A percentile compares a stretch with the other conserved stretches of the same genome.
Conservation (phyloP, 2,888 invertebrate genomes). For the Carterocephalus palaemon region DNA sequence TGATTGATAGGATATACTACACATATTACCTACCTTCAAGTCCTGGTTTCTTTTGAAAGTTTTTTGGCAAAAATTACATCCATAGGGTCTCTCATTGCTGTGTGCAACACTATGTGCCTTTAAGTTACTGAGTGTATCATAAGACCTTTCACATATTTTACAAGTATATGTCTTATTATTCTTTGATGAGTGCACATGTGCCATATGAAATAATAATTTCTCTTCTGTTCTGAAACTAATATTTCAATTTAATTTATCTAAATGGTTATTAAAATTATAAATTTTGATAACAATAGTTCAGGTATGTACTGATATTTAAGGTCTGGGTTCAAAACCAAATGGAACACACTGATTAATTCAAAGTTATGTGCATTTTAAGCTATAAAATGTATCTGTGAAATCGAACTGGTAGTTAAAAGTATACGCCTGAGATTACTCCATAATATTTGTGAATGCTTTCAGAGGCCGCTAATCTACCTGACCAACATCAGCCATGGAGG, state of each 20-base stretch:
- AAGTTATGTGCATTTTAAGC: too few species aligned
- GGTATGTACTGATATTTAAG: too few species aligned
- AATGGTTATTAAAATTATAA: too few species aligned
- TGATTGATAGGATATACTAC: background rate
- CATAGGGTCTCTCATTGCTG: slow-evolving; percentile 83
- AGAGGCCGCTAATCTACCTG: too few species aligned
- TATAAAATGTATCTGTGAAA: too few species aligned
- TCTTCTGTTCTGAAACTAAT: slow-evolving; percentile 73
- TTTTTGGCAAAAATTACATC: slow-evolving; percentile 83
- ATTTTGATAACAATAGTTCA: too few species aligned
- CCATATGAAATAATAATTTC: slow-evolving; percentile 82
- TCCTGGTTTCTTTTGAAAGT: slow-evolving; percentile 87
- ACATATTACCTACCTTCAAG: slow-evolving; percentile 75
- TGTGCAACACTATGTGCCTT: slow-evolving; percentile 85
- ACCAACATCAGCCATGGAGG: too few species aligned
- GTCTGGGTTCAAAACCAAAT: too few species aligned
- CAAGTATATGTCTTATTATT: slow-evolving; percentile 64
- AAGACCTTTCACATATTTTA: slow-evolving; percentile 83
- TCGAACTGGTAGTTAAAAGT: too few species aligned
- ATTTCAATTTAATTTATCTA: background rate
- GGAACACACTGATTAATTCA: too few species aligned
- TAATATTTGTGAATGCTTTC: too few species aligned
- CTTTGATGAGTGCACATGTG: slow-evolving; percentile 45
- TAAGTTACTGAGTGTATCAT: slow-evolving; percentile 83
- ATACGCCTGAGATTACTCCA: too few species aligned